phyloP scores from a whole-genome alignment of 64 coral and sea anemone species.

The Pocillopora damicornis region DNA sequence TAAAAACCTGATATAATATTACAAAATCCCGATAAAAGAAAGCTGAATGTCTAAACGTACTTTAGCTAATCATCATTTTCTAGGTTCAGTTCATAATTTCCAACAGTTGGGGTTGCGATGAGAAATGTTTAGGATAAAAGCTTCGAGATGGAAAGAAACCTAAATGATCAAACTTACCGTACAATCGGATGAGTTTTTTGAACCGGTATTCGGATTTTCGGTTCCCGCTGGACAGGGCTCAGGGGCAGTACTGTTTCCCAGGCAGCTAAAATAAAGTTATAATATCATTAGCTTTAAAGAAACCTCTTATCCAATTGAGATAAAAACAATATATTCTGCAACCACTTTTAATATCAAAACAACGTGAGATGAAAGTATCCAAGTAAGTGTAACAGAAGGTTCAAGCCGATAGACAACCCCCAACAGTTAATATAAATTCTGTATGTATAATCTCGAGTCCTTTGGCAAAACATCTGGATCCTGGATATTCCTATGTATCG shows the following conservation, averaged over 20 bases:
- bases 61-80: no score
- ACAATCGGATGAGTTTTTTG: constrained; percentile 24
- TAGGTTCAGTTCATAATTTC: no score
- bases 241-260: constrained; percentile 48
- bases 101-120: no score
- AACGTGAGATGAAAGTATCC: neutral
- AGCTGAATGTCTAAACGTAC: no score
- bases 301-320: constrained; percentile 20
- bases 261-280: constrained; percentile 43
- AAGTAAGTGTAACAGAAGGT: neutral
- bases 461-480: neutral
- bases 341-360: neutral
- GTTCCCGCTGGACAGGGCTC: constrained; percentile 54
- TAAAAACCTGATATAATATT: no score
- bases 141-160: neutral
- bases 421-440: neutral
- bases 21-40: no score
- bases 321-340: constrained; percentile 11
- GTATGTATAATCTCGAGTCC: neutral
- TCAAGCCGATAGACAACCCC: neutral
- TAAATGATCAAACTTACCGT: constrained; percentile 20
- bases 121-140: no score
- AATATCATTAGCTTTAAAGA: neutral
- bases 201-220: constrained; percentile 36
- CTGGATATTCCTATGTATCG: neutral